Conservation (phyloP, 2,113 vertebrate species). For the Rhadina sibilatrix region DNA sequence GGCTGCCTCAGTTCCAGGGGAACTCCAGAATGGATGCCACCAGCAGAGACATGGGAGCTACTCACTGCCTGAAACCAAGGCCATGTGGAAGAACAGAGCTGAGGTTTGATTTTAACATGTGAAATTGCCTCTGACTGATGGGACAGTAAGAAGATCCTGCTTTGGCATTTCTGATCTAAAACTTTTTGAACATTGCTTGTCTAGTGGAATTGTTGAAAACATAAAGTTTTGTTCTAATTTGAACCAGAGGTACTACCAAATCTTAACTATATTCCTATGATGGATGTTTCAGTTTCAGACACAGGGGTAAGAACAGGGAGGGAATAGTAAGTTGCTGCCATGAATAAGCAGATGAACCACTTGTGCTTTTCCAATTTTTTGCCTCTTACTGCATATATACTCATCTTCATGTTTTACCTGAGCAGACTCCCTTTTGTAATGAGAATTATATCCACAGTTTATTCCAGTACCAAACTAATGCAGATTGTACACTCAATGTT, state of each 20-base stretch:
- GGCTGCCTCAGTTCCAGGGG: background rate
- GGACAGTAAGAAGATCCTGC: background rate
- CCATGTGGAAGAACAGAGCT: background rate
- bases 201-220: background rate
- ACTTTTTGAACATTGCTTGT: background rate
- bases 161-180: background rate
- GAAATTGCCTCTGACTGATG: background rate
- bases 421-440: background rate
- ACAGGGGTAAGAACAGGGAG: background rate
- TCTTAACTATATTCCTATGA: background rate
- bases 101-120: background rate
- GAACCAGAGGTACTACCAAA: background rate
- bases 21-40: background rate
- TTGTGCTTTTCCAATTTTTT: background rate
- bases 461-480: background rate
- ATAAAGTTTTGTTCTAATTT: background rate
- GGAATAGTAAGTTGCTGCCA: background rate
- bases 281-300: background rate
- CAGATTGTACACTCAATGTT: background rate
- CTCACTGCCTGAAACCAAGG: background rate
- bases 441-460: background rate
- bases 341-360: background rate
- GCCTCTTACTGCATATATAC: background rate
- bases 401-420: background rate
- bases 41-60: background rate